Conservation (phyloP, 1,140 invertebrate genomes). For the Zaprionus lachaisei region DNA sequence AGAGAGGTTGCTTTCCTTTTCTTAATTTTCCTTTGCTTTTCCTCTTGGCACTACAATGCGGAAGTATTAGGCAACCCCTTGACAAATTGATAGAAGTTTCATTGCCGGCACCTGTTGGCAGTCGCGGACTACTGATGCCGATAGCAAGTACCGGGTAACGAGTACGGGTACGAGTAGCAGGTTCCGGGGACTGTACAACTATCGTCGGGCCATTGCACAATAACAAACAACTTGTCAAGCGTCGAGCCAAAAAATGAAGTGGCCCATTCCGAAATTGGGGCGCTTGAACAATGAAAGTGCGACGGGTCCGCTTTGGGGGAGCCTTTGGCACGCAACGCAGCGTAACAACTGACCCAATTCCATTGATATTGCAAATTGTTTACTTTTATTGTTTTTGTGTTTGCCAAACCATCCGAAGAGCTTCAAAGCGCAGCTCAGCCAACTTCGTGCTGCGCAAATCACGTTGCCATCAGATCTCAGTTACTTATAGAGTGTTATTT, state of each 20-base stretch:
- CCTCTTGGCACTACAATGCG: constrained; percentile 32
- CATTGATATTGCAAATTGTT: constrained; percentile 62
- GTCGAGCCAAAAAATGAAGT: constrained; percentile 53
- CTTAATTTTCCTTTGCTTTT: constrained; percentile 18
- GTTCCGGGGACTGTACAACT: constrained; percentile 6
- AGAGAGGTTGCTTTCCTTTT: constrained; percentile 2
- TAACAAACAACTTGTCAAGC: constrained; percentile 64
- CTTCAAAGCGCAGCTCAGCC: constrained; percentile 1
- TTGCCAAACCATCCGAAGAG: constrained; percentile 37
- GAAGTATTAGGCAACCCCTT: constrained; percentile 38
- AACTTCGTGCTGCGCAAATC: constrained; percentile 1
- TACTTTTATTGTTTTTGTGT: constrained; percentile 48
- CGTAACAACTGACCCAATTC: constrained; percentile 76
- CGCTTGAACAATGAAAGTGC: constrained; percentile 67
- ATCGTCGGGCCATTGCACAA: background rate
- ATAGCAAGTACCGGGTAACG: background rate
- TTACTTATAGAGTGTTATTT: background rate
- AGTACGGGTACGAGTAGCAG: constrained; percentile 7
- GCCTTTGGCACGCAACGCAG: constrained; percentile 63
- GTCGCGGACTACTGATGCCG: constrained; percentile 1
- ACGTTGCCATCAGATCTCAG: background rate
- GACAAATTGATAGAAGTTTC: constrained; percentile 49
- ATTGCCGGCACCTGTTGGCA: constrained; percentile 18
- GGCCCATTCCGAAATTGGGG: constrained; percentile 58
- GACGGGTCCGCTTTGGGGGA: constrained; percentile 12